Evolutionary conservation across 2,797 vertebrate species (phyloP), one percentile per base, ranked within the genome.

Genomic region (Prunella strophiata): DNA sequence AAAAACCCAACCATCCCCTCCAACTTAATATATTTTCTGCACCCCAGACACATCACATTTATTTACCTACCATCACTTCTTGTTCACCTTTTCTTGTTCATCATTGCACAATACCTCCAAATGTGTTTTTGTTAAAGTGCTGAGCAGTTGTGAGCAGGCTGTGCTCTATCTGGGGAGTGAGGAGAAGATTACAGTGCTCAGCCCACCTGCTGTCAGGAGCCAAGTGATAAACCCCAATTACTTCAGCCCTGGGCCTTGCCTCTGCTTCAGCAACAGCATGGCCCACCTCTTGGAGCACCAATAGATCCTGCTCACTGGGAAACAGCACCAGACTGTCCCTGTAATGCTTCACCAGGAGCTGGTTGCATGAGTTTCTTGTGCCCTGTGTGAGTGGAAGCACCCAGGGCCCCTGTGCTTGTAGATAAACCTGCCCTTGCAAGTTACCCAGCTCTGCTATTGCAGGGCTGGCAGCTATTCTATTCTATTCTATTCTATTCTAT

Each of bases 1-100:
- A 18, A 45, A 74, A 57, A 15, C 2, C 5, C 51, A 34, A 36
- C 21, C 3, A 2, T 3, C 1, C 2, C 6, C 5, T 9, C 11
- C 14, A 19, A 5, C 26, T 34, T 54, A 77, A 48, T 52, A 29
- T n/a, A 42, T 85, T 81, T 83, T n/a, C 70, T 70, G 50, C 13
- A 27, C 21, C 32, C 79, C 68, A 83, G 72, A 38, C 72, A 59
- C 14, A 34, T 32, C 32, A 23, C 7, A 1, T 85, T 88, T 75
- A 81, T 78, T 76, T 91, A 26, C 83, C 9, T 65, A 3, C 75
- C 18, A 34, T 45, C 1, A 0, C n/a, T 67, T 71, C 50, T 55
- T 26, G 1, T 68, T 86, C 13, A 3, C 51, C 51, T 87, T 57
- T 86, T 83, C 65, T 47, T 65, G 54, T 75, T 70, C 29, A 27